Base-by-base conservation (phyloP, 2,797 vertebrate genomes). In the Aldrovandia affinis region DNA sequence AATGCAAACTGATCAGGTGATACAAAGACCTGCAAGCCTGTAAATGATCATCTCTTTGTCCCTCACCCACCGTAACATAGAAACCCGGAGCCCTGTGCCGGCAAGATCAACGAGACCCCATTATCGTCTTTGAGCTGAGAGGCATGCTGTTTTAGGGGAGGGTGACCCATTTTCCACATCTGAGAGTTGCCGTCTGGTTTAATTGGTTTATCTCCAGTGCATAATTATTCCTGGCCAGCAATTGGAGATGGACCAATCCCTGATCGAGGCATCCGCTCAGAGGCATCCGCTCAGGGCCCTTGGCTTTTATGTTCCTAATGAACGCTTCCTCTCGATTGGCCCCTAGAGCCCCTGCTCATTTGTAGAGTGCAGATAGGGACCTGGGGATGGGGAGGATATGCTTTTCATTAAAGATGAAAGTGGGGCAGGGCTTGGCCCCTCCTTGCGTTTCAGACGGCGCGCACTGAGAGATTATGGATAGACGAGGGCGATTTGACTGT, bases 351-450 rank as follows among this genome's bases (percentile, higher is more conserved):
- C 42, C 39, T 47, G 82, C 73, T 47, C 70, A 25, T 83, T 57
- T 78, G 52, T 42, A 22, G 33, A 7, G 28, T 12, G 54, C 73
- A 78, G 70, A 61, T 20, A 47, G 28, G 39, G 22, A 25, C 20
- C 30, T 18, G n/a, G 36, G 12, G 42, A 22, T 14, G n/a, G 25
- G 6, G 42, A 73, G 36, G 15, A 47, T 75, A 18, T 47, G 82
- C 82, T 83, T 63, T 83, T 78, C 55, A 78, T 83, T 83, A 78
- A 50, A 44, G 54, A 78, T 83, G 73, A 78, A 78, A 83, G 70
- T 39, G 55, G 33, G 42, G 12, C n/a, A 59, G 82, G 22, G 78
- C 36, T 28, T 30, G n/a, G 55, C 25, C 55, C 42, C 55, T 75
- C 57, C 70, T 54, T 59, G 25, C 10, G 22, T 5, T 50, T 83